Percentiles rank a stretch among this genome's conserved stretches.
phyloP scores from a whole-genome alignment of 2,888 invertebrate genomes.

The Tinea semifulvella region DNA sequence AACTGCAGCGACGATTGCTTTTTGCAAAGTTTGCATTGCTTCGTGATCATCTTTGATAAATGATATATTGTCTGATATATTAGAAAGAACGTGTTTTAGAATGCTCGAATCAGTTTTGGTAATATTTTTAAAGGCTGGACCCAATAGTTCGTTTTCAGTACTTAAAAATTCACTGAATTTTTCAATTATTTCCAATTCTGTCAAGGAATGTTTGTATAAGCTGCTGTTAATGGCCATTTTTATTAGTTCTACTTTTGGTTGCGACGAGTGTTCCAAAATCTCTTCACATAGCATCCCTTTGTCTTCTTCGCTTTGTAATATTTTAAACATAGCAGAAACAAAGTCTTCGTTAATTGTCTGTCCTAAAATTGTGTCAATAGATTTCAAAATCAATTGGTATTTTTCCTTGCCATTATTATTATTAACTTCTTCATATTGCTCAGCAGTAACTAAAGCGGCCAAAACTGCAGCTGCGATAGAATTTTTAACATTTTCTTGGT shows the following conservation, averaged over 20 bases:
- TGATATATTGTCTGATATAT: slow-evolving; percentile 69
- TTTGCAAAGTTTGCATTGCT: slow-evolving; percentile 72
- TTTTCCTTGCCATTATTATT: slow-evolving; percentile 59
- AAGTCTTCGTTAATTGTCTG: slow-evolving; percentile 57
- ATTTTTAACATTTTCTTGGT: slow-evolving; percentile 61
- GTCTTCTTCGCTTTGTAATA: slow-evolving; percentile 58
- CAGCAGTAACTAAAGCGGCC: slow-evolving; percentile 58
- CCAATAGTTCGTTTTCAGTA: slow-evolving; percentile 67
- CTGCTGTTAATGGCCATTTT: slow-evolving; percentile 63
- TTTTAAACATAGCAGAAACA: slow-evolving; percentile 54
- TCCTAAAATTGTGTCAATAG: slow-evolving; percentile 59
- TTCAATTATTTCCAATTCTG: slow-evolving; percentile 68
- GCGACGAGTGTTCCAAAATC: slow-evolving; percentile 56
- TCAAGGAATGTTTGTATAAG: slow-evolving; percentile 50
- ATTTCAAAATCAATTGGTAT: slow-evolving; percentile 57
- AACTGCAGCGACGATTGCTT: slow-evolving; percentile 72
- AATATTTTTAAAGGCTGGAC: slow-evolving; percentile 72
- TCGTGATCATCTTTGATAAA: slow-evolving; percentile 70
- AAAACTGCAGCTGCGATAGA: slow-evolving; percentile 62
- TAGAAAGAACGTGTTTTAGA: slow-evolving; percentile 65
- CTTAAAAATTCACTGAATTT: slow-evolving; percentile 71
- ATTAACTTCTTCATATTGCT: slow-evolving; percentile 58
- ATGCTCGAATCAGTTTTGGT: slow-evolving; percentile 69
- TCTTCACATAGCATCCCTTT: slow-evolving; percentile 56
- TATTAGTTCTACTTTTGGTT: slow-evolving; percentile 71